phyloP scores from a whole-genome alignment of 2,797 vertebrate species.

The Denticeps clupeoides region DNA sequence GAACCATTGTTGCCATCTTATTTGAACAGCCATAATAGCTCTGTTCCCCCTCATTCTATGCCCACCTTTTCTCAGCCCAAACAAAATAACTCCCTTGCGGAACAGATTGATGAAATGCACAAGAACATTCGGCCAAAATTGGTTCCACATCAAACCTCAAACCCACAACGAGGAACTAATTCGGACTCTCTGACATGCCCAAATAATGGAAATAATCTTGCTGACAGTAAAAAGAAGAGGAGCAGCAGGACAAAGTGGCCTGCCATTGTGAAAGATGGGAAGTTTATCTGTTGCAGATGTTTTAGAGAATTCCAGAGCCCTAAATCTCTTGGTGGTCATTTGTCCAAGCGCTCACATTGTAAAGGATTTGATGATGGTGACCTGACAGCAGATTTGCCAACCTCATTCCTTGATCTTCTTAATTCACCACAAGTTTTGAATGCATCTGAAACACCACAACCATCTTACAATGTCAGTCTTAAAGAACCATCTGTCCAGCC shows the following conservation, averaged over 20 bases:
- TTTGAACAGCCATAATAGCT: slow-evolving; percentile 24
- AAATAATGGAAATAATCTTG: slow-evolving; percentile 3
- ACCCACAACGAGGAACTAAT: slow-evolving; percentile 7
- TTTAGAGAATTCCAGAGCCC: slow-evolving; percentile 82
- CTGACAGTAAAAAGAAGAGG: slow-evolving; percentile 49
- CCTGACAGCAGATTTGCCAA: slow-evolving; percentile 67
- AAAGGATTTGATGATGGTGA: slow-evolving; percentile 77
- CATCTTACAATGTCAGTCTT: slow-evolving; percentile 51
- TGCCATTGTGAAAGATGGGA: slow-evolving; percentile 84
- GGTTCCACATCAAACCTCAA: slow-evolving; percentile 9
- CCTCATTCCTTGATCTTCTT: slow-evolving; percentile 80
- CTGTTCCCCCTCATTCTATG: slow-evolving; percentile 17
- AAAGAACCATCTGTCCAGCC: slow-evolving; percentile 66
- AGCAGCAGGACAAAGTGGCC: slow-evolving; percentile 84
- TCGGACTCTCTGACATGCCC: slow-evolving; percentile 19
- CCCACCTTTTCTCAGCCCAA: slow-evolving; percentile 31
- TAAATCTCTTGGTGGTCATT: slow-evolving; percentile 88
- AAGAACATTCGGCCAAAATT: slow-evolving; percentile 12
- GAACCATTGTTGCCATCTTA: slow-evolving; percentile 30
- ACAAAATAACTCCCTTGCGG: slow-evolving; percentile 24
- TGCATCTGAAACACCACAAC: slow-evolving; percentile 49
- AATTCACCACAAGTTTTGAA: slow-evolving; percentile 70
- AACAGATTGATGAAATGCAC: slow-evolving; percentile 26
- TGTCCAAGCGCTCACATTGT: slow-evolving; percentile 82
- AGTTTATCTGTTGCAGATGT: slow-evolving; percentile 88